These are phyloP conservation scores for Amblyraja radiata DNA, from an alignment of 2,797 vertebrate genomes.

Conservation along the genomic window DNA sequence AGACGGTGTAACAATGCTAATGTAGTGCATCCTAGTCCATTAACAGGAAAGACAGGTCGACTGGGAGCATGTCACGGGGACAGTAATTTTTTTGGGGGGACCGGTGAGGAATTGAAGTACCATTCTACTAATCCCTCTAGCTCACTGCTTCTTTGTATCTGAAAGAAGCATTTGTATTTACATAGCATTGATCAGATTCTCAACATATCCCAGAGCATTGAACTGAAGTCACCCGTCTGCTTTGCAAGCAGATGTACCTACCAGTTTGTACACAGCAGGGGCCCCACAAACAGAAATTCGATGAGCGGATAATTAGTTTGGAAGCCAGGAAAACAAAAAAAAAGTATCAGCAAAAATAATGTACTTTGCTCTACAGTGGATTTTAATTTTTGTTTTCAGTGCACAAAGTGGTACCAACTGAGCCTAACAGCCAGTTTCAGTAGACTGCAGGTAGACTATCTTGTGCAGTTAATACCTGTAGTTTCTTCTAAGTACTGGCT, in stretches of 20 bases:
- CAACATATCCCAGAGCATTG: background rate
- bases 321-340: background rate
- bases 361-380: background rate
- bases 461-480: background rate
- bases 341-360: background rate
- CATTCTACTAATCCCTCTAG: background rate
- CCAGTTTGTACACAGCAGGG: background rate
- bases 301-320: background rate
- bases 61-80: background rate
- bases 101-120: background rate
- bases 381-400: background rate
- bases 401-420: background rate
- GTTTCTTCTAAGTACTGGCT: background rate
- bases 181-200: background rate
- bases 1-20: background rate
- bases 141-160: background rate
- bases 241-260: background rate
- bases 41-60: background rate
- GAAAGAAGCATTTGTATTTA: background rate
- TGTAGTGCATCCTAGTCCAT: background rate
- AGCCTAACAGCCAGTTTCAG: background rate
- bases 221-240: background rate
- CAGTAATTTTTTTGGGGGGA: background rate
- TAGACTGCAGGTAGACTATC: background rate
- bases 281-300: constrained; percentile 3